Evolutionary conservation across 2,888 invertebrate genomes (phyloP).

Genomic region (Strigamia transsilvanica): DNA sequence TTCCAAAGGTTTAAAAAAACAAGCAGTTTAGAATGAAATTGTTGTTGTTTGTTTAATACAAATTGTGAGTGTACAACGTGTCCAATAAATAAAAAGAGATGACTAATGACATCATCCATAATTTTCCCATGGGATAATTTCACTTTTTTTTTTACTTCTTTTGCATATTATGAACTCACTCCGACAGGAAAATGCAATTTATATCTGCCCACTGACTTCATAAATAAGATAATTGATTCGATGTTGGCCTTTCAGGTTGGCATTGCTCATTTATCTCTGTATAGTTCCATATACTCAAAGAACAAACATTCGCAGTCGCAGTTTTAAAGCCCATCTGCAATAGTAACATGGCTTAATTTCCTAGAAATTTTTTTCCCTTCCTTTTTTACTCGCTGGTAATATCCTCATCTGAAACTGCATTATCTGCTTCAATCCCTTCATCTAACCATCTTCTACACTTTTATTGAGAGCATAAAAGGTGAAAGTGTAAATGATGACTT

Average conservation of each 20-base stretch:
- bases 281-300: conserved; percentile 22
- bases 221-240: conserved; percentile 38
- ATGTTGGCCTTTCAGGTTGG: conserved; percentile 30
- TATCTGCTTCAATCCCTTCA: conserved; percentile 22
- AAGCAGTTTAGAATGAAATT: background rate
- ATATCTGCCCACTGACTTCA: conserved; percentile 32
- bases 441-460: background rate
- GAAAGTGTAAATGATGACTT: conserved; percentile 35
- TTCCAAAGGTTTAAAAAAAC: background rate
- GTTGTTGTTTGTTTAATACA: background rate
- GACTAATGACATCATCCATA: background rate
- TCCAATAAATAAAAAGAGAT: background rate
- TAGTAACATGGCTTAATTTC: conserved; percentile 6
- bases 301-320: conserved; percentile 3
- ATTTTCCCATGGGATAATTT: background rate
- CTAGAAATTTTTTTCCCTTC: background rate
- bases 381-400: background rate
- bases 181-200: background rate
- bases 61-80: background rate
- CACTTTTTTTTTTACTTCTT: background rate
- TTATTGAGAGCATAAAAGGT: conserved; percentile 30
- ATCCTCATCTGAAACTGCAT: background rate
- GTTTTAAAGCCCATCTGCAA: background rate
- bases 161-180: background rate
- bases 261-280: conserved; percentile 30